Percentiles rank a stretch among this genome's conserved stretches.
These are phyloP conservation scores for Drosophila arawakana DNA, from an alignment of 1,140 invertebrate genomes.

Conservation along the genomic window DNA sequence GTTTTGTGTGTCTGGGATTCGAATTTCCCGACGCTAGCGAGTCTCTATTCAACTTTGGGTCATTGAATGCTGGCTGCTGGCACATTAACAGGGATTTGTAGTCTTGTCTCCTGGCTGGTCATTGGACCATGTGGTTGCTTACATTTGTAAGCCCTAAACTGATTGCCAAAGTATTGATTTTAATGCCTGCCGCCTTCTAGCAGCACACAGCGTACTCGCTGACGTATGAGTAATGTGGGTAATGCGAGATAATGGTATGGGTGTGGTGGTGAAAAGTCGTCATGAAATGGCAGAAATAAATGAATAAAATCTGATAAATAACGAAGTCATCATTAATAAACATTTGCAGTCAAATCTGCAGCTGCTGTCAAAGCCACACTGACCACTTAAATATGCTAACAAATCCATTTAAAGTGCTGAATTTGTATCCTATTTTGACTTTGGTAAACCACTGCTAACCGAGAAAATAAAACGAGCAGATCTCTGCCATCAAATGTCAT, in stretches of 20 bases:
- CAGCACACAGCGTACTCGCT: not conserved
- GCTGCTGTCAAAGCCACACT: constrained; percentile 52
- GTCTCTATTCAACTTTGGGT: constrained; percentile 37
- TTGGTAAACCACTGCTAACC: constrained; percentile 2
- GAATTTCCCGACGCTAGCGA: too few relatives aligned
- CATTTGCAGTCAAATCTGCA: constrained; percentile 36
- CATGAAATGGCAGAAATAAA: constrained; percentile 29
- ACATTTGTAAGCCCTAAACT: constrained; percentile 63
- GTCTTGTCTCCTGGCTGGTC: constrained; percentile 44
- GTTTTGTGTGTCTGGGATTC: constrained; percentile 26
- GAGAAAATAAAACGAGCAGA: not conserved
- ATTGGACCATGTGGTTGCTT: constrained; percentile 58
- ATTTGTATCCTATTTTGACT: constrained; percentile 31
- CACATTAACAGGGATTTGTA: constrained; percentile 66
- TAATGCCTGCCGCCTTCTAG: not conserved
- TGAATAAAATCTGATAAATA: constrained; percentile 54
- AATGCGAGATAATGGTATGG: constrained; percentile 30
- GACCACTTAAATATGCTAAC: constrained; percentile 42
- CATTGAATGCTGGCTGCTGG: constrained; percentile 48
- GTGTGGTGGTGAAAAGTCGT: not conserved
- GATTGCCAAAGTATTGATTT: constrained; percentile 73
- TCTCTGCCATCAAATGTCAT: constrained; percentile 50
- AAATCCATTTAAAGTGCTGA: constrained; percentile 30
- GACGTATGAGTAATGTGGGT: constrained; percentile 53
- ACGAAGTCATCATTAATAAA: constrained; percentile 66